Percentiles rank a stretch among this genome's conserved stretches.
Conservation (phyloP, 1,140 invertebrate genomes). For the Drosophila pachea region DNA sequence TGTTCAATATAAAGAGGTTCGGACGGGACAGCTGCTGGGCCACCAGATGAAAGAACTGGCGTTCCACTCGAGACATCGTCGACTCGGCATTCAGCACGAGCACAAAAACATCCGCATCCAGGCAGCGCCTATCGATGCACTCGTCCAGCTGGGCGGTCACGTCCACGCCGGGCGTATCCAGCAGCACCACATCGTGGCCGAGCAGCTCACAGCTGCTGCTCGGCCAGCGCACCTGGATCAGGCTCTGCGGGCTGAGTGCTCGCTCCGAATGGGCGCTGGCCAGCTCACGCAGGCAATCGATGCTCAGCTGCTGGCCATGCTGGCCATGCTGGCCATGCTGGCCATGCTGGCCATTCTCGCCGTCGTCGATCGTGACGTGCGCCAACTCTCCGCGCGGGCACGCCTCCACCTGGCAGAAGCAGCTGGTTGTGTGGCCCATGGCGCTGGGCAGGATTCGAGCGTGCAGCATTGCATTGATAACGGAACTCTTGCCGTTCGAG, state of each 20-base stretch:
- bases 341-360: not conserved
- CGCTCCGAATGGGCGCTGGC: slow-evolving; percentile 87
- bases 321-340: slow-evolving; percentile 85
- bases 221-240: slow-evolving; percentile 97
- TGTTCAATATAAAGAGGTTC: slow-evolving; percentile 99
- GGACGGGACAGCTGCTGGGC: slow-evolving; percentile 97
- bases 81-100: slow-evolving; percentile 99
- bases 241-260: slow-evolving; percentile 84
- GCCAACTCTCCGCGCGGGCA: slow-evolving; percentile 88
- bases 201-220: slow-evolving; percentile 94
- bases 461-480: slow-evolving; percentile 99
- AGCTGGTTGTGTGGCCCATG: slow-evolving; percentile 99
- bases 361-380: slow-evolving; percentile 86
- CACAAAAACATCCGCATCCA: slow-evolving; percentile 99
- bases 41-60: slow-evolving; percentile 99
- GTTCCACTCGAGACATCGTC: slow-evolving; percentile 91
- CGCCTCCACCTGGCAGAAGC: slow-evolving; percentile 97
- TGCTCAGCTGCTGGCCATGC: slow-evolving; percentile 79
- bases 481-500: slow-evolving; percentile 99
- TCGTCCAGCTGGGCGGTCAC: slow-evolving; percentile 98
- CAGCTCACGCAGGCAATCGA: slow-evolving; percentile 85
- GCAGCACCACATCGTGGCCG: slow-evolving; percentile 97
- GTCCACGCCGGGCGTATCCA: slow-evolving; percentile 99
- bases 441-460: slow-evolving; percentile 98
- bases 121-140: slow-evolving; percentile 99